Evolutionary conservation across 2,113 vertebrate genomes (phyloP).

Genomic region (Muntiacus muntjak): DNA sequence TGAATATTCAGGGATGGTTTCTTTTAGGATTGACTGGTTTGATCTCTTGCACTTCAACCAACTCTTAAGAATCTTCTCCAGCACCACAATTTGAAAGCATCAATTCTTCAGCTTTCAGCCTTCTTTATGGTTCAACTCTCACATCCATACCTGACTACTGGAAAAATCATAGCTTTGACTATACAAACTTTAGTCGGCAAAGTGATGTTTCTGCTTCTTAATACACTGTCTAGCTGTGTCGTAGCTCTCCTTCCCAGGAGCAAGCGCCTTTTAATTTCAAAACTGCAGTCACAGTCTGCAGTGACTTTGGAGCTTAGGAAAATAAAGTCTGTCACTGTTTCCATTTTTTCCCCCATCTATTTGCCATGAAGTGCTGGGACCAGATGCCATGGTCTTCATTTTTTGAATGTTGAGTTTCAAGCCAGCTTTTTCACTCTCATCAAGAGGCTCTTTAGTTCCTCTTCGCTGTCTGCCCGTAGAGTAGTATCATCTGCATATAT

Average conservation of each 20-base stretch:
- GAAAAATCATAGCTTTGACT: not conserved
- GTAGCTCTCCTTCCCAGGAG: not conserved
- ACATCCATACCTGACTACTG: not conserved
- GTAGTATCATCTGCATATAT: not conserved
- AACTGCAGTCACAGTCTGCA: not conserved
- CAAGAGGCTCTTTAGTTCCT: not conserved
- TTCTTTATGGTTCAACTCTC: not conserved
- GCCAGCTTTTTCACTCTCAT: not conserved
- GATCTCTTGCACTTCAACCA: not conserved
- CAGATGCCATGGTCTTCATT: not conserved
- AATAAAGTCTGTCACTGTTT: not conserved
- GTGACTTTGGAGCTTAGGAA: not conserved
- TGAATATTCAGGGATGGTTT: not conserved
- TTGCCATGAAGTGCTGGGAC: not conserved
- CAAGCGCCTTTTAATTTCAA: not conserved
- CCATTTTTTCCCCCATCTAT: not conserved
- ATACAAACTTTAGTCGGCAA: not conserved
- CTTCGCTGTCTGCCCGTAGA: not conserved
- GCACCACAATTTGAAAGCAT: not conserved
- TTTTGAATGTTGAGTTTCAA: not conserved
- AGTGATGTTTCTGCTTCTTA: not conserved
- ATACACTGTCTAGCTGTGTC: not conserved
- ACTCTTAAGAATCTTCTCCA: not conserved
- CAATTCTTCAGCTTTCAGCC: not conserved
- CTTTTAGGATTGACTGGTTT: not conserved